Conservation (phyloP, 2,113 vertebrate species). For the Malaclemys terrapin region DNA sequence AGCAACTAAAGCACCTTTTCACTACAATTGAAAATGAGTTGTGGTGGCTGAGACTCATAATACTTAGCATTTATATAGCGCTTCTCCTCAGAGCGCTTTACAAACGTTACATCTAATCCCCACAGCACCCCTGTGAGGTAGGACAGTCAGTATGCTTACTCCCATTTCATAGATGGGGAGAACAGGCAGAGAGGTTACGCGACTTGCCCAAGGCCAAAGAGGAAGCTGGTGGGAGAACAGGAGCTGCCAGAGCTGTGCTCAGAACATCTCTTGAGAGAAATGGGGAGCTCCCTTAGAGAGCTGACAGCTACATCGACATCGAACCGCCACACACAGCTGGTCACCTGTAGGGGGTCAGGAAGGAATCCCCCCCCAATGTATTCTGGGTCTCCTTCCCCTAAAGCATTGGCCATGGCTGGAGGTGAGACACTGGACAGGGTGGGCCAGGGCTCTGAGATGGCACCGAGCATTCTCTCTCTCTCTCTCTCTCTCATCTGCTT, state of each 20-base stretch:
- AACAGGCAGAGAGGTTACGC: not conserved
- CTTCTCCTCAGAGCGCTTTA: not conserved
- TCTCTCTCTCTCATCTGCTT: not conserved
- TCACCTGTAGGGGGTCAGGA: too few relatives aligned
- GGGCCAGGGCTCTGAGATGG: not conserved
- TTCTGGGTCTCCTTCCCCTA: not conserved
- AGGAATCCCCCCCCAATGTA: not conserved
- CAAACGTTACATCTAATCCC: not conserved
- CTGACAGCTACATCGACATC: not conserved
- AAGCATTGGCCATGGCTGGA: not conserved
- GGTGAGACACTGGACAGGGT: not conserved
- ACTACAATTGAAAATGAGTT: not conserved
- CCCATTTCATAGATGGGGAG: not conserved
- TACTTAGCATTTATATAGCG: not conserved
- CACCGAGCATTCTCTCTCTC: not conserved
- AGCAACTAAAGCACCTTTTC: not conserved
- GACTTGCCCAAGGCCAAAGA: not conserved
- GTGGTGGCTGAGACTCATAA: not conserved
- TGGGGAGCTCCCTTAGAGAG: accelerated
- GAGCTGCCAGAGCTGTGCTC: not conserved
- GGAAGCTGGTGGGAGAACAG: not conserved
- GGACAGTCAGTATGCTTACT: not conserved
- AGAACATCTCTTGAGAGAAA: not conserved
- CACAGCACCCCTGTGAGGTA: constrained; percentile 14
- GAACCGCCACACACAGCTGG: accelerated